Percentiles rank a stretch among this genome's conserved stretches.
Conservation (phyloP, 92 coral and sea anemone species). For the Nematostella vectensis region DNA sequence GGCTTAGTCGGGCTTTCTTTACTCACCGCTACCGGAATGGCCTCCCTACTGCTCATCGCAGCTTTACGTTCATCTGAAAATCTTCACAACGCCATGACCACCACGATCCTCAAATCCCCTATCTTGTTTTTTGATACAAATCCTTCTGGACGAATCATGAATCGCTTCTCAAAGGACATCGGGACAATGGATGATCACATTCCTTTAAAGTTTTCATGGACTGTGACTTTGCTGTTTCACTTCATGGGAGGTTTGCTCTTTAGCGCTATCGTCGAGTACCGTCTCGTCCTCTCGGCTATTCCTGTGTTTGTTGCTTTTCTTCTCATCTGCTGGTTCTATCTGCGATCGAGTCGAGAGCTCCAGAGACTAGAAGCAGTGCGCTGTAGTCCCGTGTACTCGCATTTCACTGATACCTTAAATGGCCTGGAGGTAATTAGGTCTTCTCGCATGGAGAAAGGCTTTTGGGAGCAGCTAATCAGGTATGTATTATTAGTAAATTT, state of each 20-base stretch:
- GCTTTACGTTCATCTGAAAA: conserved; percentile 24
- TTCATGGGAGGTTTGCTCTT: conserved; percentile 1
- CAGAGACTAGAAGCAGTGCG: conserved; percentile 47
- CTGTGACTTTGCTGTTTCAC: neutral
- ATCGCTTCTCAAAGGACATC: conserved; percentile 16
- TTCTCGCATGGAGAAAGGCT: conserved; percentile 18
- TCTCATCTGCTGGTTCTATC: conserved; percentile 12
- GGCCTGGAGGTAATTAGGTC: conserved; percentile 46
- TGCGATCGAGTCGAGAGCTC: conserved; percentile 45
- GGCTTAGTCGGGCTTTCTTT: conserved; percentile 22
- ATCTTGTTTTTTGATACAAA: conserved; percentile 35
- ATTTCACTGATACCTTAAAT: conserved; percentile 40
- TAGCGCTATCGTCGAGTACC: neutral
- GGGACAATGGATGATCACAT: conserved; percentile 6
- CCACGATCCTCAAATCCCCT: conserved; percentile 33
- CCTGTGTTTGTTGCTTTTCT: conserved; percentile 3
- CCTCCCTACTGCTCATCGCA: conserved; percentile 10
- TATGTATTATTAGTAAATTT: too few relatives aligned
- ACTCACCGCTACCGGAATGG: conserved; percentile 6
- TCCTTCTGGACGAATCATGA: conserved; percentile 29
- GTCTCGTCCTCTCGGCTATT: conserved; percentile 1
- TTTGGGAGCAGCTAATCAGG: conserved; percentile 15
- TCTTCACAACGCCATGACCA: conserved; percentile 30
- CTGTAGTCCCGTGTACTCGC: conserved; percentile 58
- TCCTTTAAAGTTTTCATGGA: conserved; percentile 1